Percentiles rank a stretch among this genome's conserved stretches.
These are phyloP conservation scores for Folsomia candida DNA, from an alignment of 2,888 invertebrate species.

Conservation along the genomic window DNA sequence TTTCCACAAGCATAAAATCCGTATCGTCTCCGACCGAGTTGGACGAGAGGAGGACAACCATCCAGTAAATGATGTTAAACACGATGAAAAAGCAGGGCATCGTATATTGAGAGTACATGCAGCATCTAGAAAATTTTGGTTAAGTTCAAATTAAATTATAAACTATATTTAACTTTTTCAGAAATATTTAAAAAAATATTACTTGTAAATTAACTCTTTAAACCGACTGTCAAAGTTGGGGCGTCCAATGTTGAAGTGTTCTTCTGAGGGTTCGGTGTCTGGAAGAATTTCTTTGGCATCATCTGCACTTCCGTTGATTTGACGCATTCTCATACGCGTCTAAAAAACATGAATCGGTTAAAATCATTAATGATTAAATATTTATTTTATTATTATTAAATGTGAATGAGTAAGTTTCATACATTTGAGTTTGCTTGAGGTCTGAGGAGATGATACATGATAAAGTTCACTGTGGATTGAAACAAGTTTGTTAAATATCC, in stretches of 20 bases:
- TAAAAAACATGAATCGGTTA: background rate
- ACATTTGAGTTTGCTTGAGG: constrained; percentile 26
- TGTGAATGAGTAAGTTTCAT: background rate
- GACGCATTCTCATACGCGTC: constrained; percentile 35
- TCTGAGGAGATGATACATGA: constrained; percentile 34
- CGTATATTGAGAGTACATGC: constrained; percentile 32
- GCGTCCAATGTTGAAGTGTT: constrained; percentile 12
- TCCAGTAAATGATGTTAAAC: constrained; percentile 44
- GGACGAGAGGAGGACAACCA: constrained; percentile 41
- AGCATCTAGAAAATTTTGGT: constrained; percentile 23
- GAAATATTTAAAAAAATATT: no score
- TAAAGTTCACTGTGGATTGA: constrained; percentile 33
- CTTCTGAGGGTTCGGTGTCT: constrained; percentile 20
- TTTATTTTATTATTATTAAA: background rate
- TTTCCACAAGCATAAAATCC: constrained; percentile 35
- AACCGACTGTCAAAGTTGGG: constrained; percentile 6
- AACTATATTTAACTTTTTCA: no score
- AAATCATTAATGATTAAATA: background rate
- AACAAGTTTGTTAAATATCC: no score
- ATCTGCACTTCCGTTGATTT: constrained; percentile 22
- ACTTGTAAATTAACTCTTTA: constrained; percentile 16
- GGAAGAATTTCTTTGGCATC: constrained; percentile 31
- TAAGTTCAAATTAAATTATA: no score
- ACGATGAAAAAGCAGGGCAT: constrained; percentile 36
- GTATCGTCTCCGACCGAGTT: constrained; percentile 25